Evolutionary conservation across 2,113 vertebrate genomes (phyloP), one percentile per base, ranked within the genome.

Genomic region (Todiramphus saurophagus): DNA sequence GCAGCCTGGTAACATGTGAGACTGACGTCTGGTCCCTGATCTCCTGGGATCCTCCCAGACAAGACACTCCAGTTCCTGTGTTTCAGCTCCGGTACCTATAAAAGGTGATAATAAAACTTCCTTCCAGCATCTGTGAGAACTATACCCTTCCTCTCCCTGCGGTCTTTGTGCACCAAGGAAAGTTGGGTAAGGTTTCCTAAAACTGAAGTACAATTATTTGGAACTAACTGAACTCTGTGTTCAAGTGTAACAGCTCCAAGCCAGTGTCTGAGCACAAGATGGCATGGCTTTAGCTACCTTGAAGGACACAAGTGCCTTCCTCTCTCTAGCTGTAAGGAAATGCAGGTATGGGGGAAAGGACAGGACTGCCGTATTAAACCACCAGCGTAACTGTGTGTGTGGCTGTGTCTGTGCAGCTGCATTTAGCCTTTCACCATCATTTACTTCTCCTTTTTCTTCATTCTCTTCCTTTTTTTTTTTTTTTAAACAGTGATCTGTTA

Each of bases 261-360:
- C 12, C 50, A 44, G 35, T 24, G 33, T 43, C 35, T 69, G n/a
- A 83, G 70, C 74, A 82, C 43, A 79, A 67, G 30, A 27, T 80
- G 75, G 53, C 44, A 43, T 10, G 31, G 30, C 33, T 81, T 3
- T 62, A 63, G 39, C 55, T 48, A 13, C 31, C 28, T 19, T 2
- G 0, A 56, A 56, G 23, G 68, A 80, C 35, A 37, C 0, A 0
- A 21, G 24, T 50, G 41, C 51, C 55, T 59, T 68, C 33, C 14
- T 17, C 9, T 55, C 77, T 30, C 10, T 50, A 70, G 51, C n/a
- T 23, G 31, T 25, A 79, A 59, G 39, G 58, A 86, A 80, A 83
- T 28, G 11, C 33, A 78, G 9, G 37, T 35, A 39, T 6, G 6
- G 30, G n/a, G 25, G 46, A 53, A 90, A 67, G 56, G 60, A 59